These are phyloP conservation scores for Bothrops jararaca DNA, from an alignment of 2,113 vertebrate genomes.

Conservation along the genomic window DNA sequence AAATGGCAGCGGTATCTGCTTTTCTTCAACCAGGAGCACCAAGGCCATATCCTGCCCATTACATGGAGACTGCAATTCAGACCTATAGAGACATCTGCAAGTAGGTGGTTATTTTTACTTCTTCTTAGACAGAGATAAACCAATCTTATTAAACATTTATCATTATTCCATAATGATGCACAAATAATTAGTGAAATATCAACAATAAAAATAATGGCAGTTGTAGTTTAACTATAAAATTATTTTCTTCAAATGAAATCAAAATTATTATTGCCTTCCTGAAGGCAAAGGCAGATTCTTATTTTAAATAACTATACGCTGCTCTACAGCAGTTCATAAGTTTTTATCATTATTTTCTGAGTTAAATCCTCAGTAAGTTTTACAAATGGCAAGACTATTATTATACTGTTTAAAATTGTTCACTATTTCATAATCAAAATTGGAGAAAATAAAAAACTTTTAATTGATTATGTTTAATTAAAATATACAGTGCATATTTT, in stretches of 20 bases:
- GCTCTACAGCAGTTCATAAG: background rate
- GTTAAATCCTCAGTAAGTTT: background rate
- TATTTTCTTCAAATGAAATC: background rate
- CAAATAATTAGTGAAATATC: background rate
- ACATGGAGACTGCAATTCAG: conserved; percentile 98
- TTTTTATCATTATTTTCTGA: background rate
- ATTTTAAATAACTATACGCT: background rate
- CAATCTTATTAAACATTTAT: background rate
- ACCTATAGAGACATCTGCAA: conserved; percentile 96
- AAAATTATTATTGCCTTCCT: background rate
- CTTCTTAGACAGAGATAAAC: background rate
- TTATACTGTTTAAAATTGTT: background rate
- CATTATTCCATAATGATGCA: background rate
- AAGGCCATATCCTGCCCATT: conserved; percentile 92
- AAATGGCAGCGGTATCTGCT: conserved; percentile 96
- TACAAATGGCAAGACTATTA: background rate
- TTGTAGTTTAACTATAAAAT: background rate
- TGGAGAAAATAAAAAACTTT: background rate
- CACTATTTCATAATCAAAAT: background rate
- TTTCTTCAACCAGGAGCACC: conserved; percentile 91
- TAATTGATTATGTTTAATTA: background rate
- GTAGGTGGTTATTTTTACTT: conserved; percentile 67
- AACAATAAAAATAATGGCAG: background rate
- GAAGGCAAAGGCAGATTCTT: background rate
- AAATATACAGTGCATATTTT: conserved; percentile 8